phyloP scores from a whole-genome alignment of 2,797 vertebrate genomes.

The Thripadectes ignobilis region DNA sequence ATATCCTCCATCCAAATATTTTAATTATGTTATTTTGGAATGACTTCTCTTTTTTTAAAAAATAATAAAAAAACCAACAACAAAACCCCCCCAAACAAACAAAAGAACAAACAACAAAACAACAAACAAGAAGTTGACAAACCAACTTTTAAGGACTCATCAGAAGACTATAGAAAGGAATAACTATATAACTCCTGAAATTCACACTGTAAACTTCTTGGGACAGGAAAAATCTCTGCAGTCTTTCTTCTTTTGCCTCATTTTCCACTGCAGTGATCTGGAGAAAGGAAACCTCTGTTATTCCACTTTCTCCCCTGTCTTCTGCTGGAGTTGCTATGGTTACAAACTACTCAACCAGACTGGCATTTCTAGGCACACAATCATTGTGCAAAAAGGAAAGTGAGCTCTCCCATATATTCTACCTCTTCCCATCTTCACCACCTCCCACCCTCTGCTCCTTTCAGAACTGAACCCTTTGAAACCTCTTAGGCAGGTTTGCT shows the following conservation, averaged over 20 bases:
- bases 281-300: neutral
- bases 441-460: neutral
- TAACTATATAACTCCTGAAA: neutral
- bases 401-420: neutral
- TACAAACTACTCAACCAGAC: neutral
- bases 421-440: too few species aligned
- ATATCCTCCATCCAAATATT: neutral
- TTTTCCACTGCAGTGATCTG: neutral
- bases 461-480: neutral
- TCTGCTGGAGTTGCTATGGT: constrained; percentile 24
- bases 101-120: neutral
- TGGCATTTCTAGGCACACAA: neutral
- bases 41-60: neutral
- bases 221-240: neutral
- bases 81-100: neutral
- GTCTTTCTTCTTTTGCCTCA: neutral
- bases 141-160: neutral
- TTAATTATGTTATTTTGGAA: neutral
- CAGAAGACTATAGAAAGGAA: neutral
- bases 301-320: neutral
- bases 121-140: neutral
- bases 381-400: neutral
- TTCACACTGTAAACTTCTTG: neutral
- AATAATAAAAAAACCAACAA: neutral
- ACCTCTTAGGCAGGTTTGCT: neutral